Percentiles rank a stretch among this genome's conserved stretches.
phyloP scores from a whole-genome alignment of 2,888 invertebrate species.

The Drosophila pseudotalamancana region DNA sequence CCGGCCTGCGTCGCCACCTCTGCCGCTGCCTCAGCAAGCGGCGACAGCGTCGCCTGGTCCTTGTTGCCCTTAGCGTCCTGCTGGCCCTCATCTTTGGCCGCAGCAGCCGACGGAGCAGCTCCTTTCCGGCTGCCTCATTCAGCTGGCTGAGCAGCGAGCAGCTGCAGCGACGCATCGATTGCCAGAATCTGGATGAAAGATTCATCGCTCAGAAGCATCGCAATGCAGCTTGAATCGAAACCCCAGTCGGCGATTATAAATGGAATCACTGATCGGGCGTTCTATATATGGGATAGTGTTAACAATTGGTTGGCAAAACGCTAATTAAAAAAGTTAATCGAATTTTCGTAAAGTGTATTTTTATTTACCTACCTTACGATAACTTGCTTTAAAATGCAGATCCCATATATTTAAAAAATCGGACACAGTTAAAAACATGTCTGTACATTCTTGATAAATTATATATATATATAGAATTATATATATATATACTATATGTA shows the following conservation, averaged over 20 bases:
- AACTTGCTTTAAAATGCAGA: no score
- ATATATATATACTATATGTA: no score
- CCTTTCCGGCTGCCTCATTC: not conserved
- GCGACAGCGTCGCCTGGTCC: not conserved
- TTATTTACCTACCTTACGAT: not conserved
- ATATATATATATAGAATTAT: no score
- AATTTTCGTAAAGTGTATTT: not conserved
- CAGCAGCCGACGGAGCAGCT: not conserved
- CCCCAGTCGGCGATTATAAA: not conserved
- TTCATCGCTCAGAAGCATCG: not conserved
- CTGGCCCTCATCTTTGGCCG: not conserved
- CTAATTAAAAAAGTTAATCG: not conserved
- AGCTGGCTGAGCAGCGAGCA: slow-evolving; percentile 3
- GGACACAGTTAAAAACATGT: no score
- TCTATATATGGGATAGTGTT: not conserved
- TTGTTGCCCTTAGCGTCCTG: not conserved
- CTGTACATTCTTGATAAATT: no score
- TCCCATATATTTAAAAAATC: no score
- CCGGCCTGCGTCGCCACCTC: not conserved
- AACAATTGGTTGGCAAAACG: not conserved
- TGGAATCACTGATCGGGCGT: not conserved
- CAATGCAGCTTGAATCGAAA: not conserved
- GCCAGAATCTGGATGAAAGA: not conserved
- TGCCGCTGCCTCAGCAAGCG: not conserved
- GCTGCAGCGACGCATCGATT: not conserved